Base-by-base conservation (phyloP, 92 coral and sea anemone genomes). In the Blastomussa wellsi region DNA sequence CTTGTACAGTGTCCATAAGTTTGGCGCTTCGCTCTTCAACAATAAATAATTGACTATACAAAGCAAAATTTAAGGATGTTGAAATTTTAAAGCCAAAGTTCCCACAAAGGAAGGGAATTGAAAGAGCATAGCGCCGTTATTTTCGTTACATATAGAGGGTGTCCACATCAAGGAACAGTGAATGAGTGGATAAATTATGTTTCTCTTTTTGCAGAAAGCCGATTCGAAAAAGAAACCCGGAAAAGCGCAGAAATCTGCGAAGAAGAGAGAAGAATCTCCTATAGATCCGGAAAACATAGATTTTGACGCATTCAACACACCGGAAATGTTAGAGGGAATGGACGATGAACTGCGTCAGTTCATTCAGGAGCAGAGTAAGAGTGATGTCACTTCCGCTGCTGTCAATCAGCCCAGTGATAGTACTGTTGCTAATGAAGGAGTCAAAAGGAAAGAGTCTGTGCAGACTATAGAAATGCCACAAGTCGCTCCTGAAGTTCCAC, bases 241-340 rank as follows among this genome's bases (percentile, higher is more conserved):
- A 7, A 82, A 87, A 78, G 52, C 68, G 1, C 72, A 82, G 20
- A 92, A 85, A 75, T 86, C 92, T 28, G 60, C 85, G n/a, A 94
- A 88, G 84, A 90, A 90, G 79, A 90, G 90, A 68, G 73, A 65
- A 13, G 92, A 92, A 28, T 71, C 87, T 19, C 57, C 79, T 64
- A 85, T 93, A 5, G 95, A 94, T 62, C 98, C 95, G 5, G 84
- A 94, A 33, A 92, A 92, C 85, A 94, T 94, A 38, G 95, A 94
- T 69, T 89, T 94, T 74, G 91, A 90, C 7, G 84, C 92, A 19
- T 94, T 94, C 75, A 92, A 84, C 95, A 89, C 98, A 5, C 95
- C 98, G 38, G 98, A 94, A 53, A 92, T 94, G 98, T 77, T 94
- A 28, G 83, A 88, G 26, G 93, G 91, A 79, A 94, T 94, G 98